Evolutionary conservation across 2,113 vertebrate species (phyloP), one percentile per base, ranked within the genome.

Genomic region (Pungitius pungitius): DNA sequence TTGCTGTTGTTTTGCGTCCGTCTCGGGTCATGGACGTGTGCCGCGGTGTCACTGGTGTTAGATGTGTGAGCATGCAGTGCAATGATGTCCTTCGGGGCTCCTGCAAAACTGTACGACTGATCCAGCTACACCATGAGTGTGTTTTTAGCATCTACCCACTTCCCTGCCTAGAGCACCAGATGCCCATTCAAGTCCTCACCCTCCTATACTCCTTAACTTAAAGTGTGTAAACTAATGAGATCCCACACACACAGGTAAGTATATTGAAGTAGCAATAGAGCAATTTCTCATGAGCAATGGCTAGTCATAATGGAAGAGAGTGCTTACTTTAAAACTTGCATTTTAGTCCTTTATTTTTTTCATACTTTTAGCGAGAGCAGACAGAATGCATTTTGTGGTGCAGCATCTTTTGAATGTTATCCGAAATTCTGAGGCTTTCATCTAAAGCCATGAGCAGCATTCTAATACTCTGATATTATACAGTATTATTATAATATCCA

Each of bases 181-280:
- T 45, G 24, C 24, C 4, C 30, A 30, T 30, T 30, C 30, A 30
- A 5, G 30, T 43, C 42, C 13, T 15, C 42, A 13, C 6, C 39
- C 22, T 6, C 13, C 57, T 14, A 6, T n/a, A 24, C 7, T 42
- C 8, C 15, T 20, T 17, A 18, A 18, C 9, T 15, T 12, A 24
- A 8, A 20, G 43, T 33, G 47, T 73, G 57, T 59, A 11, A 58
- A 75, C 54, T 61, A 47, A 68, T 69, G 49, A 81, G 15, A 15
- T 43, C 14, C 40, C 40, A 42, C 35, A 35, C 58, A 57, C 14
- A 24, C 80, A 22, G 40, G n/a, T n/a, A n/a, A n/a, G n/a, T n/a
- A n/a, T n/a, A n/a, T n/a, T n/a, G 52, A 54, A 51, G 35, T 35
- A 4, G 30, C 30, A 30, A 30, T 30, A 54, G 8, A 77, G 39